Base-by-base conservation (phyloP, 1,140 invertebrate species). In the Cotesia vestalis region DNA sequence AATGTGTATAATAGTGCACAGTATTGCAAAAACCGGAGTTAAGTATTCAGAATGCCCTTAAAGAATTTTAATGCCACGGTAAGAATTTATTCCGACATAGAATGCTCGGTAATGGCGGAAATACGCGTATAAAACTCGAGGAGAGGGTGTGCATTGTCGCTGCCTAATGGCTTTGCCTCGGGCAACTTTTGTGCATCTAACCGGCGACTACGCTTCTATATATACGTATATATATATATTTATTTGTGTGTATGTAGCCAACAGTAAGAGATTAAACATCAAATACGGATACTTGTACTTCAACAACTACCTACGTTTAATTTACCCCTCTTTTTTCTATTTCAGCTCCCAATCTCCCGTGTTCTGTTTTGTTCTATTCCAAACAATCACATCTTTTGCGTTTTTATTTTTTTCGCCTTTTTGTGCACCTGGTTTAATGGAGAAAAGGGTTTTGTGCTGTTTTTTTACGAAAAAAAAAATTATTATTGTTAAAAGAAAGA, bases 31-130 rank as follows among this genome's bases (percentile, higher is more conserved):
- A 35, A 64, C 51, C 40, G 71, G 60, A 52, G 34, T 72, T 69
- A 78, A 79, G 78, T 81, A 81, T 81, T 81, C 79, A 78, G 80
- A 77, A 80, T 79, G 78, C 77, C 78, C 77, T 81, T 81, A 73
- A 81, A 81, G 80, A 81, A 81, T 81, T 82, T 82, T 81, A 82
- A 82, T 81, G 79, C 78, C 76, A 79, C 76, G 77, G 78, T 78
- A 81, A 81, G 79, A 81, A 81, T 81, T 81, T 82, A 82, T 82
- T 75, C 78, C 78, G 78, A 82, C 80, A 81, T 77, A 82, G 79
- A 82, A 81, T 80, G 79, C 79, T 76, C 79, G 76, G 79, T 81
- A 82, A 81, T 82, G 79, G 80, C 79, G 80, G 80, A 82, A 82
- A 80, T 82, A 81, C 79, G 60, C 27, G 78, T 82, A 81, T 82